These are phyloP conservation scores for Eurystomus glaucurus DNA, from an alignment of 2,797 vertebrate species.

Conservation along the genomic window DNA sequence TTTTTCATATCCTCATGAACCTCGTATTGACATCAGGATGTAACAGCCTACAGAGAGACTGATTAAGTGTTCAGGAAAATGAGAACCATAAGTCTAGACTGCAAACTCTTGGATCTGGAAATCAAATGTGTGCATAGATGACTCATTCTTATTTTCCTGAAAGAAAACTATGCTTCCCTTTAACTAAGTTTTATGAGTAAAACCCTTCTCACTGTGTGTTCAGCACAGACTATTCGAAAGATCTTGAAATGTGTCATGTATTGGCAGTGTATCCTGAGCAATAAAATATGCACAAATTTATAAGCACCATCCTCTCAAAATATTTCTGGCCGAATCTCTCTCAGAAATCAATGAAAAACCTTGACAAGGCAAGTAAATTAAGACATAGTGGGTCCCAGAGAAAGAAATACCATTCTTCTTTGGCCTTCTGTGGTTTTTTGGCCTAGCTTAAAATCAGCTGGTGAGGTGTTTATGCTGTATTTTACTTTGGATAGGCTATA, in stretches of 20 bases:
- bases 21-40: slow-evolving; percentile 60
- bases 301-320: background rate
- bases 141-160: slow-evolving; percentile 70
- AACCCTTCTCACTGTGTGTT: slow-evolving; percentile 34
- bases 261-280: background rate
- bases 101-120: slow-evolving; percentile 63
- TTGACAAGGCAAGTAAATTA: slow-evolving; percentile 21
- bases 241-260: slow-evolving; percentile 27
- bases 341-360: background rate
- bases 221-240: slow-evolving; percentile 33
- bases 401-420: background rate
- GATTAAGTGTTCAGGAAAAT: slow-evolving; percentile 65
- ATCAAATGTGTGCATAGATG: slow-evolving; percentile 65
- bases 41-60: slow-evolving; percentile 46
- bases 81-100: slow-evolving; percentile 69
- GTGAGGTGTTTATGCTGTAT: background rate
- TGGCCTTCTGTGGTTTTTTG: background rate
- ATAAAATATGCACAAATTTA: slow-evolving; percentile 44
- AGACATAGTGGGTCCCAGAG: background rate
- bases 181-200: slow-evolving; percentile 48
- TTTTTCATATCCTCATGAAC: slow-evolving; percentile 45
- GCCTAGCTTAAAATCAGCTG: background rate
- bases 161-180: slow-evolving; percentile 41
- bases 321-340: background rate
- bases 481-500: background rate